These are phyloP conservation scores for Oryzias dopingdopingensis DNA, from an alignment of 2,797 vertebrate species.

Conservation along the genomic window DNA sequence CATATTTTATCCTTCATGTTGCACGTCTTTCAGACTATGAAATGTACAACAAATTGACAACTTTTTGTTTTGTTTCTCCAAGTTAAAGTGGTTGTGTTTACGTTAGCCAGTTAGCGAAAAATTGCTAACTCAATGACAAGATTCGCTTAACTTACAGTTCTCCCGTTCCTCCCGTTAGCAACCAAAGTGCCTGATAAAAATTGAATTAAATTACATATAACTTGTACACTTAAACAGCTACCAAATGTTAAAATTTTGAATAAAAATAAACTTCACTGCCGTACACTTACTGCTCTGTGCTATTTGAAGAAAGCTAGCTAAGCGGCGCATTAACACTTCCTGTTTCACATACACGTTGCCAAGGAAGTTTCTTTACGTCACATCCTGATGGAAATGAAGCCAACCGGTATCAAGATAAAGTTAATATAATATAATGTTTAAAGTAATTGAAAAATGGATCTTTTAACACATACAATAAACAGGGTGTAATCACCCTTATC, in stretches of 20 bases:
- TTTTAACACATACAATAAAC: too few species aligned
- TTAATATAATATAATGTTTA: conserved; percentile 28
- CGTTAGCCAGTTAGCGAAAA: conserved; percentile 55
- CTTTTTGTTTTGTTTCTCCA: not conserved
- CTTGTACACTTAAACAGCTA: not conserved
- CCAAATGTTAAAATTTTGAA: not conserved
- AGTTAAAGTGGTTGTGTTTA: conserved; percentile 16
- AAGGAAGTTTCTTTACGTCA: conserved; percentile 58
- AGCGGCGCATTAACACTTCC: conserved; percentile 66
- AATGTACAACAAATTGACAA: not conserved
- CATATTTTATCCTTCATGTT: not conserved
- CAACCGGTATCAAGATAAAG: too few species aligned
- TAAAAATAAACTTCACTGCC: conserved; percentile 36
- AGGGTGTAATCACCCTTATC: too few species aligned
- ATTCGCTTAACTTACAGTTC: conserved; percentile 50
- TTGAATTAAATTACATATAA: conserved; percentile 11
- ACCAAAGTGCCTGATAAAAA: conserved; percentile 4
- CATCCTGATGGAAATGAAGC: conserved; percentile 12
- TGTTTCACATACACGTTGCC: conserved; percentile 72
- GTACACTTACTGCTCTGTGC: conserved; percentile 26
- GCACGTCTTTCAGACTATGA: not conserved
- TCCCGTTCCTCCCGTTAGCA: conserved; percentile 11
- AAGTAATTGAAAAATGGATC: too few species aligned
- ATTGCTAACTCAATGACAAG: conserved; percentile 37
- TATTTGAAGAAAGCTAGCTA: conserved; percentile 36